Percentiles rank a stretch among this genome's conserved stretches.
Evolutionary conservation across 2,113 vertebrate species (phyloP).

Genomic region (Carassius auratus): DNA sequence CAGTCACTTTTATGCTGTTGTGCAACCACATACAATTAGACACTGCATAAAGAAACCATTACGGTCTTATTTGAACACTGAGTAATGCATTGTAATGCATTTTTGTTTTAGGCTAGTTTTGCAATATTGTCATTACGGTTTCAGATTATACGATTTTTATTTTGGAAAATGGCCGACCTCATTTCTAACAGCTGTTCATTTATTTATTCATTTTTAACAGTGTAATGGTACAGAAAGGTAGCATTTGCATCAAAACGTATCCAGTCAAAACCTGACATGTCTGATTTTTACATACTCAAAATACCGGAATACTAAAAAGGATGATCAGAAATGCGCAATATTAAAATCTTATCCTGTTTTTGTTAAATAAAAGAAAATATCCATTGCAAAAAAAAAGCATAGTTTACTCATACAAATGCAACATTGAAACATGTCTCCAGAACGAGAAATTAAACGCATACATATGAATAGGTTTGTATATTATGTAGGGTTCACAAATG

Average conservation of each 20-base stretch:
- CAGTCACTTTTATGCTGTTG: too few species aligned
- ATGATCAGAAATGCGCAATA: neutral
- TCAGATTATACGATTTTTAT: too few species aligned
- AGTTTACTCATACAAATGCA: neutral
- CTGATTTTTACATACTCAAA: neutral
- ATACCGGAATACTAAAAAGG: neutral
- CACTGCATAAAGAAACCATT: too few species aligned
- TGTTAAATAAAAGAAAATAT: neutral
- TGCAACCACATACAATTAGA: too few species aligned
- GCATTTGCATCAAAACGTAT: constrained; percentile 15
- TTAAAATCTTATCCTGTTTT: neutral
- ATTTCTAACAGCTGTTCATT: neutral
- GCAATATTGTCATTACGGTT: neutral
- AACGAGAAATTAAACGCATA: neutral
- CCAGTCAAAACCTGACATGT: neutral
- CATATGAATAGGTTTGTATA: neutral
- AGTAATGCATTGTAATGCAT: too few species aligned
- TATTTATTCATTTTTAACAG: neutral
- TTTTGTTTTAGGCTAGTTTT: neutral
- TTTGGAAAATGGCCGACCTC: neutral
- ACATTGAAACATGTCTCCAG: neutral
- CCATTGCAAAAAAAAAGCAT: neutral
- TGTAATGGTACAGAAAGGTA: neutral
- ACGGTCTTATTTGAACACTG: too few species aligned
- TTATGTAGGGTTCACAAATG: neutral